A percentile compares a stretch with the other conserved stretches of the same genome.
phyloP scores from a whole-genome alignment of 2,797 vertebrate genomes.

The Cyclopterus lumpus region DNA sequence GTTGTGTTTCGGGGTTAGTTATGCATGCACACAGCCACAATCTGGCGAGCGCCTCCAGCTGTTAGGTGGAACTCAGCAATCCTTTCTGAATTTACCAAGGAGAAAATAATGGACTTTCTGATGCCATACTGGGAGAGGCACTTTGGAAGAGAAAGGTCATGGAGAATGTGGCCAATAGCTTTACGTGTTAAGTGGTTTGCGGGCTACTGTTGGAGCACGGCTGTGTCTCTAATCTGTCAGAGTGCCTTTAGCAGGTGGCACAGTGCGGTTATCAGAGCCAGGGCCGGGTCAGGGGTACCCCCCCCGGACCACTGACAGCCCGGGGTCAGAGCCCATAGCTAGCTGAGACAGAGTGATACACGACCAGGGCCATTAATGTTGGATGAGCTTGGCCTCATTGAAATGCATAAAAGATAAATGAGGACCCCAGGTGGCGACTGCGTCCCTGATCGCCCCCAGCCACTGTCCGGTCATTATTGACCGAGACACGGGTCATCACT shows the following conservation, averaged over 20 bases:
- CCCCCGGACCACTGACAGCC: conserved; percentile 18
- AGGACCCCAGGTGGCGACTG: conserved; percentile 65
- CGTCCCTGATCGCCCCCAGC: conserved; percentile 36
- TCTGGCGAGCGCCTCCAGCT: conserved; percentile 30
- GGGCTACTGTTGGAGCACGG: conserved; percentile 3
- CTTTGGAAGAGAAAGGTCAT: conserved; percentile 41
- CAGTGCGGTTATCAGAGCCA: conserved; percentile 30
- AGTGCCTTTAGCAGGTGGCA: conserved; percentile 49
- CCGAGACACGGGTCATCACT: conserved; percentile 41
- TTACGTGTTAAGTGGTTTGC: conserved; percentile 24
- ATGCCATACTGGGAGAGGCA: conserved; percentile 42
- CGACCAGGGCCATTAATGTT: conserved; percentile 79
- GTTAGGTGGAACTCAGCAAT: conserved; percentile 20
- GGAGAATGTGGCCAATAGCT: conserved; percentile 23
- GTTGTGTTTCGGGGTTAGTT: conserved; percentile 9
- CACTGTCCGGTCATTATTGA: conserved; percentile 72
- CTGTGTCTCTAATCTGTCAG: conserved; percentile 42
- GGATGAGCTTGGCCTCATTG: conserved; percentile 70
- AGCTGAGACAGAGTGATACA: conserved; percentile 25
- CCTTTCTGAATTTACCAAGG: conserved; percentile 34
- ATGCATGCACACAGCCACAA: conserved; percentile 21
- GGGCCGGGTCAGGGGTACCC: neutral
- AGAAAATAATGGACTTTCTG: conserved; percentile 67
- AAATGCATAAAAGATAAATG: conserved; percentile 69
- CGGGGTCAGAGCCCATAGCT: conserved; percentile 15